Conservation (phyloP, 2,113 vertebrate genomes). For the Xyliphius kryptos region DNA sequence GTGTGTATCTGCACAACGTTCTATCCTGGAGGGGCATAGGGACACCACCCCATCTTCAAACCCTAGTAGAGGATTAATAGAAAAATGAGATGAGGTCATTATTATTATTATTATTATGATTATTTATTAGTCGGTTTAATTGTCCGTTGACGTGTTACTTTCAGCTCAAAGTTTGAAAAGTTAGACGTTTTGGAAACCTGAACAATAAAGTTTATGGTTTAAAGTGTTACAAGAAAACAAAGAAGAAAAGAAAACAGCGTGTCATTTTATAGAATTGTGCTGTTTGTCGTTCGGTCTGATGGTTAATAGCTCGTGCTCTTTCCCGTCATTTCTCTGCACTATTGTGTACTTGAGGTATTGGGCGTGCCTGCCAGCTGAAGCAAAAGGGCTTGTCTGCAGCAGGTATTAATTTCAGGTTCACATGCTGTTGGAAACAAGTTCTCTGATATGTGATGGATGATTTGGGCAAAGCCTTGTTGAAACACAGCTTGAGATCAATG, state of each 20-base stretch:
- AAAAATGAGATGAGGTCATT: too few relatives aligned
- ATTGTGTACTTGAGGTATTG: neutral
- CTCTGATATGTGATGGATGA: conserved; percentile 71
- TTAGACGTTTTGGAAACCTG: too few relatives aligned
- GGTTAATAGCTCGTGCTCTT: conserved; percentile 4
- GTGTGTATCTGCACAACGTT: too few relatives aligned
- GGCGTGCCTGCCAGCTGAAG: neutral
- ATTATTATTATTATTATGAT: too few relatives aligned
- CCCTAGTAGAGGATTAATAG: too few relatives aligned
- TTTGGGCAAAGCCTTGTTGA: conserved; percentile 56
- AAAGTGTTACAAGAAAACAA: neutral
- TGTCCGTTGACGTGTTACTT: neutral
- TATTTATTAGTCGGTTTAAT: neutral
- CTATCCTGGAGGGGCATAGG: too few relatives aligned
- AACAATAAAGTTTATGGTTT: neutral
- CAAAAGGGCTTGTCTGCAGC: conserved; percentile 38
- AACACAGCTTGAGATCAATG: conserved; percentile 45
- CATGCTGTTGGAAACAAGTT: conserved; percentile 62
- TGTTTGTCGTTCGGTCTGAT: conserved; percentile 1
- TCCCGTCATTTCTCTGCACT: neutral
- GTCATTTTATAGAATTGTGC: conserved; percentile 15
- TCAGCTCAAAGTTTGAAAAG: neutral
- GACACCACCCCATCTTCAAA: too few relatives aligned
- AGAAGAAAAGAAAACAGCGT: neutral
- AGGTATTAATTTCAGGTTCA: conserved; percentile 85